Evolutionary conservation across 2,888 invertebrate species (phyloP).

Genomic region (Rhyacophila evoluta): DNA sequence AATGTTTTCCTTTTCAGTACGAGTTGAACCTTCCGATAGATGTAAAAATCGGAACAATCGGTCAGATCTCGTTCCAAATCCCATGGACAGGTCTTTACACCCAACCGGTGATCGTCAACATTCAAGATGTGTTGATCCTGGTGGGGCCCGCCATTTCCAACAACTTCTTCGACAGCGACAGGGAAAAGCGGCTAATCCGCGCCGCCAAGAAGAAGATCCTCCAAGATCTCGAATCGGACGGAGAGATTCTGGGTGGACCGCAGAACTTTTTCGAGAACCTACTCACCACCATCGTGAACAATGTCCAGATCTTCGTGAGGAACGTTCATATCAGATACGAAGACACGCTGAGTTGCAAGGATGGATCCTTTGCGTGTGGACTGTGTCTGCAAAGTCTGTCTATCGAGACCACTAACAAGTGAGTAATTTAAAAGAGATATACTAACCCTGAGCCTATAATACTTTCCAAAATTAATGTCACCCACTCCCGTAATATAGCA

Average conservation of each 20-base stretch:
- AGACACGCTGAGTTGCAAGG: conserved; percentile 76
- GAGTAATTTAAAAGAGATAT: conserved; percentile 54
- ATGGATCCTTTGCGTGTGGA: conserved; percentile 79
- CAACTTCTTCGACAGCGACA: conserved; percentile 78
- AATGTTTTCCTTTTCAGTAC: conserved; percentile 70
- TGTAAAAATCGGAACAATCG: conserved; percentile 84
- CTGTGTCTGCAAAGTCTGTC: conserved; percentile 82
- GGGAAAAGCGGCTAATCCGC: conserved; percentile 78
- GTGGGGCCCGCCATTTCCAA: conserved; percentile 80
- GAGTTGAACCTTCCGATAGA: conserved; percentile 85
- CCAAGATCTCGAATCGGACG: conserved; percentile 74
- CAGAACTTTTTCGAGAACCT: conserved; percentile 79
- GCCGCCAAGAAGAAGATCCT: conserved; percentile 80
- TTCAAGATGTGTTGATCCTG: conserved; percentile 82
- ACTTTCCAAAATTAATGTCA: too few relatives aligned
- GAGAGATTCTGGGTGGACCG: conserved; percentile 73
- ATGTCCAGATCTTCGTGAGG: conserved; percentile 81
- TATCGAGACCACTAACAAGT: conserved; percentile 86
- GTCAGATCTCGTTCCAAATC: conserved; percentile 79
- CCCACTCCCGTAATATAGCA: neutral
- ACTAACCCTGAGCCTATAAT: neutral
- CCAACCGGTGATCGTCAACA: conserved; percentile 77
- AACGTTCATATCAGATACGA: conserved; percentile 87
- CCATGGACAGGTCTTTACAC: conserved; percentile 84
- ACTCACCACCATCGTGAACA: conserved; percentile 81